Evolutionary conservation across 2,113 vertebrate genomes (phyloP).

Genomic region (Holacanthus passer): DNA sequence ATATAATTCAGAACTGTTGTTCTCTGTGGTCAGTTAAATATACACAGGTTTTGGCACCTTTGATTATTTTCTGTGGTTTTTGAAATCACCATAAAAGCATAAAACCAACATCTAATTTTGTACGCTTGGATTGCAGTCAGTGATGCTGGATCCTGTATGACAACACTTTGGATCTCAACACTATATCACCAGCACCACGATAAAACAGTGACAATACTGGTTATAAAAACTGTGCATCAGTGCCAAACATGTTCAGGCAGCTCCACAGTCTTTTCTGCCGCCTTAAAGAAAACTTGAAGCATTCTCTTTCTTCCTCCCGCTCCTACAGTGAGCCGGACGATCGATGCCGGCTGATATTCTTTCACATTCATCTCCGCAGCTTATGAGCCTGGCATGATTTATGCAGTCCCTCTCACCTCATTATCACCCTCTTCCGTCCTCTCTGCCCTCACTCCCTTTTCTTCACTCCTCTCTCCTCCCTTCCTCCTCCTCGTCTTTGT

Average conservation of each 20-base stretch:
- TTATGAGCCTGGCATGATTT: slow-evolving; percentile 74
- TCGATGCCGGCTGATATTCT: slow-evolving; percentile 70
- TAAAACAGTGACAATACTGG: neutral
- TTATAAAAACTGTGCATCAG: neutral
- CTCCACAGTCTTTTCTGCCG: slow-evolving; percentile 16
- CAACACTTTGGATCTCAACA: neutral
- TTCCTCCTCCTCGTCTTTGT: slow-evolving; percentile 48
- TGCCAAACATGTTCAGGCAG: slow-evolving; percentile 1
- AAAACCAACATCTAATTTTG: neutral
- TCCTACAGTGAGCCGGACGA: slow-evolving; percentile 39
- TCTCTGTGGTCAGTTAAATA: neutral
- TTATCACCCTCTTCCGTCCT: slow-evolving; percentile 69
- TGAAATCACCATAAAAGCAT: neutral
- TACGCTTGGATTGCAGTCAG: neutral
- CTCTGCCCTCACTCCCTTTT: slow-evolving; percentile 29
- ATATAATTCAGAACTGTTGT: neutral
- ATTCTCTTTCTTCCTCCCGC: slow-evolving; percentile 44
- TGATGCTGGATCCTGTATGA: neutral
- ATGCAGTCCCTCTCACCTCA: slow-evolving; percentile 78
- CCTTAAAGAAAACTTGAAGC: slow-evolving; percentile 41
- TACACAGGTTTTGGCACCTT: neutral
- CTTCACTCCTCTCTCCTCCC: slow-evolving; percentile 13
- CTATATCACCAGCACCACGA: neutral
- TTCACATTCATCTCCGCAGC: slow-evolving; percentile 70
- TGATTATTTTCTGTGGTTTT: neutral